Base-by-base conservation (phyloP, 2,797 vertebrate genomes). In the Sarcoramphus papa region DNA sequence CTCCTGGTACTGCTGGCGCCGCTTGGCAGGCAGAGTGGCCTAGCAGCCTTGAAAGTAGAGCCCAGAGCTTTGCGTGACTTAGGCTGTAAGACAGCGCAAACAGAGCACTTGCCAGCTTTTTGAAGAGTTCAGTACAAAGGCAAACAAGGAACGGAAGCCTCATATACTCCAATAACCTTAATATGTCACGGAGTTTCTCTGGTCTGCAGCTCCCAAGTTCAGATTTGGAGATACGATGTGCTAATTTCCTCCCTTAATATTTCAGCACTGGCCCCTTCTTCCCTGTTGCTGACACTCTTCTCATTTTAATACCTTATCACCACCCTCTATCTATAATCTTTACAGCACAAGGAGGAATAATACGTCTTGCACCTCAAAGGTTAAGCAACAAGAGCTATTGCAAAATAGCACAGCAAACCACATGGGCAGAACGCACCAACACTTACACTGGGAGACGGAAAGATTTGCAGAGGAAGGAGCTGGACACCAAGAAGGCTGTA, bases 321-420 rank as follows among this genome's bases (percentile, higher is more conserved):
- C 50, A 79, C 57, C 41, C n/a, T 67, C 40, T 59, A 85, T 91
- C 78, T 85, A 33, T 72, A 69, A 83, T 92, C 74, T 88, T 79
- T 31, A 45, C 31, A 25, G n/a, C 28, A 57, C 1, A 2, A 74
- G 45, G 37, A 93, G 43, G 21, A 87, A 73, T 45, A 75, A 57
- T 11, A 48, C 2, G 3, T 90, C 84, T 91, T 93, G 60, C 85
- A 83, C 33, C 64, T 68, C 68, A 72, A 84, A 69, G 31, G 16
- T 96, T 92, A 92, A 90, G 95, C 87, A 97, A 96, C 48, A 56
- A 72, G n/a, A 96, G 43, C 30, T 88, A 51, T 91, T 94, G 72
- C 91, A 83, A 93, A 94, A 93, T 4, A 90, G 51, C 64, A 28
- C 22, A 80, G 80, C 64, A 67, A 96, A 28, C 1, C 0, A 18